Evolutionary conservation across 2,797 vertebrate genomes (phyloP).

Genomic region (Erpetoichthys calabaricus): DNA sequence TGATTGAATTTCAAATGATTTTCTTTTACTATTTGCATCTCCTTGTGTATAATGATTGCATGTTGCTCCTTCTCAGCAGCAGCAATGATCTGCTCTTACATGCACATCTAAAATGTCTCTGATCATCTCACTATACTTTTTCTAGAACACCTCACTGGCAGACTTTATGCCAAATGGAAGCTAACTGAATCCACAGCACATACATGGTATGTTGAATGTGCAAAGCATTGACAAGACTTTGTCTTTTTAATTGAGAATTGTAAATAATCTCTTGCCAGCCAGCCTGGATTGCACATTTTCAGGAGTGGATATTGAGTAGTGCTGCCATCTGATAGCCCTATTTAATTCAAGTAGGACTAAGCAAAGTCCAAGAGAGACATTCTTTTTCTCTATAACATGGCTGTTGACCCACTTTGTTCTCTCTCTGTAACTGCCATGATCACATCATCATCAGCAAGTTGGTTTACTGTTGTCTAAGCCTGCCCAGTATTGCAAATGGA

Average conservation of each 20-base stretch:
- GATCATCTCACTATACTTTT: too few species aligned
- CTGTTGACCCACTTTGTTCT: neutral
- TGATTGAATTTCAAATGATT: too few species aligned
- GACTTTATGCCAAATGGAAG: too few species aligned
- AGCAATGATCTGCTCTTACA: too few species aligned
- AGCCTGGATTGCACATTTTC: neutral
- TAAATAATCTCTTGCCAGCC: neutral
- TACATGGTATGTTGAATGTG: too few species aligned
- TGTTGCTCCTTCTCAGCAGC: too few species aligned
- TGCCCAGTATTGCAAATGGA: neutral
- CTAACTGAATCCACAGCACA: too few species aligned
- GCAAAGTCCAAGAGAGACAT: neutral
- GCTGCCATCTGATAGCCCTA: neutral
- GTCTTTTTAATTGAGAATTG: neutral
- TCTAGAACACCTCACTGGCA: too few species aligned
- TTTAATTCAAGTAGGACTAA: neutral
- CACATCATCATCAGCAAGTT: neutral
- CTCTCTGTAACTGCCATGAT: neutral
- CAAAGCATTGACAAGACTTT: too few species aligned
- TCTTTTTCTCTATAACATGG: neutral
- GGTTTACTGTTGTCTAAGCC: neutral
- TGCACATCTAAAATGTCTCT: too few species aligned
- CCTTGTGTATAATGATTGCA: too few species aligned
- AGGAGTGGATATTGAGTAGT: neutral
- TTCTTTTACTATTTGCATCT: too few species aligned